These are phyloP conservation scores for Dasysyrphus tricinctus DNA, from an alignment of 2,888 invertebrate species.

Conservation along the genomic window DNA sequence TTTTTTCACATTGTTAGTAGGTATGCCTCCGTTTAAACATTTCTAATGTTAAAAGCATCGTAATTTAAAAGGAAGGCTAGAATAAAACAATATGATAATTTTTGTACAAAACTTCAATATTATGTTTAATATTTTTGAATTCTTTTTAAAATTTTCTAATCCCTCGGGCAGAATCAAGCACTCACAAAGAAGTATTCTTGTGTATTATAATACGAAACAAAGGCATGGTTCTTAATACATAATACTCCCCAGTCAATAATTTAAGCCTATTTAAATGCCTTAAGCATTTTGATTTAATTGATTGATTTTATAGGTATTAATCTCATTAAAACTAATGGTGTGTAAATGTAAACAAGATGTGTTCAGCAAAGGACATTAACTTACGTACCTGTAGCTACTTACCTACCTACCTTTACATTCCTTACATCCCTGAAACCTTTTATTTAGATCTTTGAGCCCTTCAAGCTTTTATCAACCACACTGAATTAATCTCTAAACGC, in stretches of 20 bases:
- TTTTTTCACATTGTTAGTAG: no score
- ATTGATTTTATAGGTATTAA: neutral
- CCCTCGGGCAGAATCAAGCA: no score
- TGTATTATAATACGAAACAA: no score
- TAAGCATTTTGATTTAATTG: constrained; percentile 2
- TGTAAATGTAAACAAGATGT: neutral
- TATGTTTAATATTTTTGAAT: no score
- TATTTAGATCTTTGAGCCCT: neutral
- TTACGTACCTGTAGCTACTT: neutral
- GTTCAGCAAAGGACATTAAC: neutral
- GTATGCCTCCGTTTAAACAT: no score
- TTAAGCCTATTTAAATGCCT: neutral
- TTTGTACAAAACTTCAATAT: no score
- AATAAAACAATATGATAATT: no score
- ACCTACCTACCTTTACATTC: neutral
- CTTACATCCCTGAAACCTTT: neutral
- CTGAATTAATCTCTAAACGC: constrained; percentile 3
- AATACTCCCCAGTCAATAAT: neutral
- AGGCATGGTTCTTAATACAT: neutral
- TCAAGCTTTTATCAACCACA: neutral
- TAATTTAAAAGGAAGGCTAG: no score
- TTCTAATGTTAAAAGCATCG: no score
- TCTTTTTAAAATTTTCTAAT: no score
- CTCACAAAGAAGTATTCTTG: no score
- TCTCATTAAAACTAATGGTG: neutral